A percentile compares a stretch with the other conserved stretches of the same genome.
phyloP scores from a whole-genome alignment of 2,888 invertebrate species.

The Alviniconcha strummeri region DNA sequence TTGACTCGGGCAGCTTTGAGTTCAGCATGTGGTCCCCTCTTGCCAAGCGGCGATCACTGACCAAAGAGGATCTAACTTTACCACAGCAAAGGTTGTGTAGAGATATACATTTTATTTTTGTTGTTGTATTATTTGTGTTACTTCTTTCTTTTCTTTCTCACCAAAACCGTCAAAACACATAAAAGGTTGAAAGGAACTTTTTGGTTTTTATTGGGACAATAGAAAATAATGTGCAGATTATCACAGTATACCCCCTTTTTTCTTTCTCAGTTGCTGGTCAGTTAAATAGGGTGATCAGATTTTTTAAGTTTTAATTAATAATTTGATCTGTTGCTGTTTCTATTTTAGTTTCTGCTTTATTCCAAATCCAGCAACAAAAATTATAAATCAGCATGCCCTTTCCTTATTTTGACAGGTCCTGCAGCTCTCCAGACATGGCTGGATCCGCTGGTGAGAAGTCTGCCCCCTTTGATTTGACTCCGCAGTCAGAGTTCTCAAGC shows the following conservation, averaged over 20 bases:
- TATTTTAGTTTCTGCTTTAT: neutral
- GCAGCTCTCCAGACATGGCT: slow-evolving; percentile 35
- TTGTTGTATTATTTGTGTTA: no score
- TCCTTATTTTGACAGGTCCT: neutral
- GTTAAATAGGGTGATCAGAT: no score
- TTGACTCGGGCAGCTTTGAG: slow-evolving; percentile 44
- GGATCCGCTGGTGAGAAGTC: slow-evolving; percentile 5
- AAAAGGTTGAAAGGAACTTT: no score
- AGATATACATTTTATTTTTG: neutral
- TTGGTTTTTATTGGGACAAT: no score
- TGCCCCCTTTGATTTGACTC: slow-evolving; percentile 68
- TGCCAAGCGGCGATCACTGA: slow-evolving; percentile 28
- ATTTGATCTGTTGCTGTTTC: neutral
- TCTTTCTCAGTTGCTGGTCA: no score
- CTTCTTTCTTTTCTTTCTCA: no score
- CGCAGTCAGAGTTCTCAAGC: slow-evolving; percentile 63
- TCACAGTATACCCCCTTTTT: no score
- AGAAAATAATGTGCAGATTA: no score
- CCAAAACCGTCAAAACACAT: no score
- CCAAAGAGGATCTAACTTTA: slow-evolving; percentile 37
- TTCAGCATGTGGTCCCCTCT: slow-evolving; percentile 45
- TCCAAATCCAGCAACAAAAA: no score
- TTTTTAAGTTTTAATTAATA: neutral
- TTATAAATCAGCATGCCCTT: no score
- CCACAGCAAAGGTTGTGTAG: slow-evolving; percentile 37